Conservation (phyloP, 2,797 vertebrate genomes). For the Sebastes baramenuke region DNA sequence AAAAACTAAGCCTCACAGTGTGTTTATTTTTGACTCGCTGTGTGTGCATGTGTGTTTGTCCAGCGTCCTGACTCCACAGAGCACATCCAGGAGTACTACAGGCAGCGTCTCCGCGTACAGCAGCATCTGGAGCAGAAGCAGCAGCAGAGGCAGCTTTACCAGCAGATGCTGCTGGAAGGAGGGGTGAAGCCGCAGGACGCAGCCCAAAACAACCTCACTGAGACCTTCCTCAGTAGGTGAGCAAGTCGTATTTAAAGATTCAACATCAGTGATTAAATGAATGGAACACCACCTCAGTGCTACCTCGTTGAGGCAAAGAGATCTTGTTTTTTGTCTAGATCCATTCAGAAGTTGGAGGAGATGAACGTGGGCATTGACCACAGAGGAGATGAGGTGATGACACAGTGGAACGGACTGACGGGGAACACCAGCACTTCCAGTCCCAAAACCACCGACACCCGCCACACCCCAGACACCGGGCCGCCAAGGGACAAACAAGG, state of each 20-base stretch:
- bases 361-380: slow-evolving; percentile 94
- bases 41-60: background rate
- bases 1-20: background rate
- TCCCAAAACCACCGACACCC: slow-evolving; percentile 48
- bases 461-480: slow-evolving; percentile 64
- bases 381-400: slow-evolving; percentile 87
- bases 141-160: slow-evolving; percentile 94
- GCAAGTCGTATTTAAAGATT: background rate
- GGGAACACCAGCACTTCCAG: slow-evolving; percentile 53
- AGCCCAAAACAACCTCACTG: slow-evolving; percentile 92
- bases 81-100: slow-evolving; percentile 95
- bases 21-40: background rate
- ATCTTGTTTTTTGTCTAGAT: slow-evolving; percentile 75
- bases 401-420: slow-evolving; percentile 82
- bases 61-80: slow-evolving; percentile 88
- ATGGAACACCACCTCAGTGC: background rate
- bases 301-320: background rate
- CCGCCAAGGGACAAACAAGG: slow-evolving; percentile 61
- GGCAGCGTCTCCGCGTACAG: slow-evolving; percentile 93
- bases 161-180: slow-evolving; percentile 97
- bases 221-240: slow-evolving; percentile 94
- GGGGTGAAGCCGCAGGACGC: slow-evolving; percentile 91
- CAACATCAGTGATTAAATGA: background rate
- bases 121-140: slow-evolving; percentile 97
- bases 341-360: slow-evolving; percentile 96